Evolutionary conservation across 2,888 invertebrate species (phyloP), one percentile per base, ranked within the genome.

Genomic region (Napeogenes sylphis): DNA sequence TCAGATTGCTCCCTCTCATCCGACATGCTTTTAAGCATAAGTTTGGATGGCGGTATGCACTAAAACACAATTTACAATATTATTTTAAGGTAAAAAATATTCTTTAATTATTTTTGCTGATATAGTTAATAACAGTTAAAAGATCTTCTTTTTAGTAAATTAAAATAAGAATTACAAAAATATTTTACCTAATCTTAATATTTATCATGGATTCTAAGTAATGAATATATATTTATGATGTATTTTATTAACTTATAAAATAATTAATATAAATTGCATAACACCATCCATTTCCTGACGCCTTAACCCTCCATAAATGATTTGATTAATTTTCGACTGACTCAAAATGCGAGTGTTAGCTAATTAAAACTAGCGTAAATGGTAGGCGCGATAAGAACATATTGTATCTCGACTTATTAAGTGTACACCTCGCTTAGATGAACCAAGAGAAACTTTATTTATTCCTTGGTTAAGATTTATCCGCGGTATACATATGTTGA

Each of bases 301-400:
- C 74, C 77, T 73, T 74, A 76, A 78, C 77, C 76, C 73, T 74
- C 82, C 77, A 76, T 80, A 81, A 79, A 82, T 86, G 87, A 88
- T 89, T 87, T 89, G 89, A 89, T 90, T 89, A 90, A 89, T 87
- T 88, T 87, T 85, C 86, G 83, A 84, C 85, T 84, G 77, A 82
- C 80, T 84, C 87, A 86, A 87, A 87, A 88, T 83, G 21, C 21
- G 21, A 21, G 21, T 21, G 82, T 79, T 81, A 79, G 80, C 71
- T 72, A 89, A 90, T 90, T 89, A 90, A 90, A 90, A 89, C 89
- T 88, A 89, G 83, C 83, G 84, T 89, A 87, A 90, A 87, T 89
- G 89, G 85, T 80, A 80, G 79, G 74, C 72, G 81, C 83, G 89
- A 89, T 90, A 90, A 89, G 88, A 83, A 85, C 80, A 79, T 77